Evolutionary conservation across 2,797 vertebrate species (phyloP), one percentile per base, ranked within the genome.

Genomic region (Brotogeris chrysoptera): DNA sequence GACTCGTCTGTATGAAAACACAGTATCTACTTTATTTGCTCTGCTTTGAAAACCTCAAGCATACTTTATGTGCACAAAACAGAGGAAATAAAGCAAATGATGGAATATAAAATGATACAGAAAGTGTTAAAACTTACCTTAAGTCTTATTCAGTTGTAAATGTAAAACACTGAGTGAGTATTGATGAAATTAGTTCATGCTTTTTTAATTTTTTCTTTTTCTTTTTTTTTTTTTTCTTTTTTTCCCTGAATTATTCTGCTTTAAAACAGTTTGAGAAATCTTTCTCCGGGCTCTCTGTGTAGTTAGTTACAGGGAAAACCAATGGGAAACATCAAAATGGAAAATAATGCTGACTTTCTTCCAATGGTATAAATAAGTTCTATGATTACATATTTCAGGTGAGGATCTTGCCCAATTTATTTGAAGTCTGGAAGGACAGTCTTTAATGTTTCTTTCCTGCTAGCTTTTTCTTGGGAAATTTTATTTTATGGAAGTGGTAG

Each of bases 151-250:
- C 20, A 24, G 2, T 44, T 50, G 4, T 13, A 70, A 80, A 65
- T n/a, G 11, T 30, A 74, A 82, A 86, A 68, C 4, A 36, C 7
- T 39, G 15, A 39, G 39, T 43, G 28, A 39, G 5, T 53, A 77
- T n/a, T 61, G n/a, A 3, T 86, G 53, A 69, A 90, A 60, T 24
- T 32, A 57, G 15, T 38, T 63, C 25, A 11, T 30, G n/a, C 15
- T 36, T 59, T 25, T 59, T 57, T 11, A 34, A 11, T 24, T 57
- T 34, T 24, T 12, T 0, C 32, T n/a, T 49, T 28, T 3, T 10
- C 0, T 32, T 27, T 34, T n/a, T 43, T 28, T 4, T 1, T 4
- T 23, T 30, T 49, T 49, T 24, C n/a, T 13, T 15, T 25, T 2
- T 11, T 17, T 3, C 19, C 2, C 7, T 6, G 1, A 49, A 28